Evolutionary conservation across 2,888 invertebrate genomes (phyloP).

Genomic region (Dynastes maya): DNA sequence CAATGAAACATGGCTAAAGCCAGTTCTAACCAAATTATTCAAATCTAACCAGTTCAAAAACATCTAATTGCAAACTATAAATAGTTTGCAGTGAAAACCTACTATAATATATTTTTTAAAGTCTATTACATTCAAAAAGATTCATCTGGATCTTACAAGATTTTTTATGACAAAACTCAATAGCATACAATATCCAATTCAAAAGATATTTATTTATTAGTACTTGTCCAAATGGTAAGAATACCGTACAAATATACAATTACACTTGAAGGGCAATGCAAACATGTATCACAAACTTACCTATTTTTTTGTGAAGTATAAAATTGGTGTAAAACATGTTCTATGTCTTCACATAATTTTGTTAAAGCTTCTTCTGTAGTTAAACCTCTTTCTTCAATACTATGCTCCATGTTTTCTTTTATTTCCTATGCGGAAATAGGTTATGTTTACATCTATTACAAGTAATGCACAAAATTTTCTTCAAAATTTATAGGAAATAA

Average conservation of each 20-base stretch:
- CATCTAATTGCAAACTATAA: neutral
- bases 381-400: constrained; percentile 71
- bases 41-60: neutral
- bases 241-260: neutral
- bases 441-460: constrained; percentile 36
- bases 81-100: neutral
- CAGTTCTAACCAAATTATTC: neutral
- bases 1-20: neutral
- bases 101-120: neutral
- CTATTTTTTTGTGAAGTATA: constrained; percentile 73
- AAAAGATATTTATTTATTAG: no score
- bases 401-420: constrained; percentile 59
- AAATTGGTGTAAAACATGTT: constrained; percentile 76
- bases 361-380: constrained; percentile 80
- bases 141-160: no score
- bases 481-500: no score
- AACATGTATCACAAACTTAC: constrained; percentile 61
- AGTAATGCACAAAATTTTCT: no score
- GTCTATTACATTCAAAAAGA: no score
- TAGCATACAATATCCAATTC: no score
- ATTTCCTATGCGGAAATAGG: constrained; percentile 10
- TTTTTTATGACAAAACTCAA: no score
- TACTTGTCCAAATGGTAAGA: no score
- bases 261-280: neutral
- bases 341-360: constrained; percentile 81